Evolutionary conservation across 2,888 invertebrate species (phyloP), one percentile per base, ranked within the genome.

Genomic region (Lingula anatina): DNA sequence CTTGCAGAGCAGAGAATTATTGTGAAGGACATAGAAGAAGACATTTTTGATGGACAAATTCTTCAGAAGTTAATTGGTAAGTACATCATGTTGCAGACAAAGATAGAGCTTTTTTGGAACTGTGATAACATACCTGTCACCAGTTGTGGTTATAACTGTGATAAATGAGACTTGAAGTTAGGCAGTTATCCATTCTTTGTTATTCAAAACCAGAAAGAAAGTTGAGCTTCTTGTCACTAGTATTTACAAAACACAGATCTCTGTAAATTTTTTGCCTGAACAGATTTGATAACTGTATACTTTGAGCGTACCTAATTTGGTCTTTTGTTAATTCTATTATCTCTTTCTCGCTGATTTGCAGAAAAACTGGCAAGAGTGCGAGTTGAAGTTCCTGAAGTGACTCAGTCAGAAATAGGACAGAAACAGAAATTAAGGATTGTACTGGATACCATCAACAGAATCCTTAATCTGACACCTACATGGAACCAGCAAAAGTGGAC

Each of bases 311-410:
- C 12, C 20, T 40, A 15, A 18, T 9, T 26, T 15, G 9, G 27
- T 43, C 9, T 12, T 12, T 9, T 26, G 43, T 26, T 15, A 42
- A 15, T 50, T 46, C 42, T 44, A 47, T 48, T 51, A 50, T 42
- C 35, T 40, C n/a, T 44, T 44, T n/a, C n/a, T n/a, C n/a, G 31
- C 24, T 4, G 37, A 35, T 47, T 57, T 61, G 35, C 56, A 73
- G 75, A 95, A 76, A 91, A 90, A 75, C 79, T 95, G 42, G 89
- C 92, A 0, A 86, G 87, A 23, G 86, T 87, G 45, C 89, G 92
- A 77, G 80, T 99, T 42, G 95, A 97, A 79, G 94, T 96, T 3
- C 91, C 95, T 0, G 97, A 99, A 81, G 97, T 99, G 1, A 95
- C 97, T 0, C 97, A 97, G 76, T 94, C 94, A 0, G 97, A 97